These are phyloP conservation scores for Sminthurides aquaticus DNA, from an alignment of 2,888 invertebrate genomes.

Conservation along the genomic window DNA sequence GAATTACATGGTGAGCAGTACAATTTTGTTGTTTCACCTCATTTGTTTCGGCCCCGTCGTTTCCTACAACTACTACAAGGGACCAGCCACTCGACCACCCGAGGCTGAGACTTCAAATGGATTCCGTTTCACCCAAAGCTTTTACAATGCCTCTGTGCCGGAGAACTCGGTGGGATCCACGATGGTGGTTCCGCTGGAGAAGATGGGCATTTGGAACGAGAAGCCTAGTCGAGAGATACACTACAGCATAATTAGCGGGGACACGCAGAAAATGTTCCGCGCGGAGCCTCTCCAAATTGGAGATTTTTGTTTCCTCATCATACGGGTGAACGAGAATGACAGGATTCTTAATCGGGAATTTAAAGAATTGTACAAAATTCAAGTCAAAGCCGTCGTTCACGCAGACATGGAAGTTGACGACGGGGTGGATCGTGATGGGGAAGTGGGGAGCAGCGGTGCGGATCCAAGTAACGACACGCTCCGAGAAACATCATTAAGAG, in stretches of 20 bases:
- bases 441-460: not conserved
- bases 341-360: constrained; percentile 76
- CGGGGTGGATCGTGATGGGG: constrained; percentile 57
- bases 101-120: constrained; percentile 41
- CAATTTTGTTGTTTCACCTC: constrained; percentile 22
- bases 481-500: constrained; percentile 19
- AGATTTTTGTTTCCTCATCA: constrained; percentile 85
- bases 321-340: constrained; percentile 64
- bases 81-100: not conserved
- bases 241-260: constrained; percentile 79
- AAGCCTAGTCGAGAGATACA: constrained; percentile 54
- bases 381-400: constrained; percentile 59
- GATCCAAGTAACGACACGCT: constrained; percentile 12
- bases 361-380: constrained; percentile 70
- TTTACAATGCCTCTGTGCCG: constrained; percentile 81
- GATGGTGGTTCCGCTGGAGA: constrained; percentile 63
- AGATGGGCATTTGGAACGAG: constrained; percentile 70
- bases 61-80: constrained; percentile 10
- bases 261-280: constrained; percentile 83
- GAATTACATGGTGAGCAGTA: constrained; percentile 21
- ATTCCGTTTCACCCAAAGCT: constrained; percentile 63
- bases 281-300: constrained; percentile 82
- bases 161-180: constrained; percentile 89
- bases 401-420: constrained; percentile 59
- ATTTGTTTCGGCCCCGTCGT: constrained; percentile 23